Percentiles rank a stretch among this genome's conserved stretches.
phyloP scores from a whole-genome alignment of 1,140 invertebrate genomes.

The Eubasilissa regina region DNA sequence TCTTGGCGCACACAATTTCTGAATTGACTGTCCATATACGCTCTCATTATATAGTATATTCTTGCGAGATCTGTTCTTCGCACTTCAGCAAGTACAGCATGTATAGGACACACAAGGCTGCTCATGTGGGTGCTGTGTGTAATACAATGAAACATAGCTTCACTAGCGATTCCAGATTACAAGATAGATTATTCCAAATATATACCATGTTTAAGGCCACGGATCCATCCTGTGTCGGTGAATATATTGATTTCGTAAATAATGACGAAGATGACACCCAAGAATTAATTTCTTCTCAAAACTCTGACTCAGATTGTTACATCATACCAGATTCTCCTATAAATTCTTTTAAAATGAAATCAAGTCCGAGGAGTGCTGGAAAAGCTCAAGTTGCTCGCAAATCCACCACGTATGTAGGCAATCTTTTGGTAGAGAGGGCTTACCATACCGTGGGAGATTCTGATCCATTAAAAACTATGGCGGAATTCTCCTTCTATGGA shows the following conservation, averaged over 20 bases:
- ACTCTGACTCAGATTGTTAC: background rate
- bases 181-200: constrained; percentile 25
- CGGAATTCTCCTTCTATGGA: constrained; percentile 31
- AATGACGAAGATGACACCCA: constrained; percentile 6
- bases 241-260: constrained; percentile 4
- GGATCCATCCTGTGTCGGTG: background rate
- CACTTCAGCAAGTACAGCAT: constrained; percentile 4
- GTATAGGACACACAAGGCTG: background rate
- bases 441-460: background rate
- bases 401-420: constrained; percentile 30
- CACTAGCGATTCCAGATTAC: constrained; percentile 9
- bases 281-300: background rate
- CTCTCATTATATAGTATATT: constrained; percentile 40
- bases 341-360: background rate
- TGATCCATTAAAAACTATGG: background rate
- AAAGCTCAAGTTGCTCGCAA: constrained; percentile 44
- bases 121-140: background rate
- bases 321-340: background rate
- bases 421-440: background rate
- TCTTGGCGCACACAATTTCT: background rate
- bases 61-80: constrained; percentile 1
- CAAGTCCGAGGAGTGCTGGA: background rate
- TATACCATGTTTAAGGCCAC: background rate
- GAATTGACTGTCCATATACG: constrained; percentile 27
- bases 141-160: constrained; percentile 9